Evolutionary conservation across 1,140 invertebrate species (phyloP).

Genomic region (Frieseomelitta varia): DNA sequence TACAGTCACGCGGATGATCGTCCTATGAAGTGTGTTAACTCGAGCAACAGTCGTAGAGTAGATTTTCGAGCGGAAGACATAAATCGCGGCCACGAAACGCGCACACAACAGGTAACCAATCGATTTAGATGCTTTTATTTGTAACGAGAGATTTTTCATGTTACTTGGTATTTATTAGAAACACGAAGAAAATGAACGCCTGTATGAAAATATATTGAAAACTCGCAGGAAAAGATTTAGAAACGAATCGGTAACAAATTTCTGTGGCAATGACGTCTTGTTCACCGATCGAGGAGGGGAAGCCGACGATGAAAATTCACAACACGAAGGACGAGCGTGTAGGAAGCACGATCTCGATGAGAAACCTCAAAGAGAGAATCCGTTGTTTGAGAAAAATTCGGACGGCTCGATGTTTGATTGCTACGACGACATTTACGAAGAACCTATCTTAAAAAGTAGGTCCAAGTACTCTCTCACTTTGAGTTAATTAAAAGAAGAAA

Average conservation of each 20-base stretch:
- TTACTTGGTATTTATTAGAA: background rate
- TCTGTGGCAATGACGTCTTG: background rate
- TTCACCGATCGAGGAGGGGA: conserved; percentile 24
- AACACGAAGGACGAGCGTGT: background rate
- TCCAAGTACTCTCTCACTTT: background rate
- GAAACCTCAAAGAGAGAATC: conserved; percentile 13
- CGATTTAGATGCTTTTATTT: background rate
- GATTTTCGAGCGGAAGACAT: background rate
- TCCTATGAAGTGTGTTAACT: background rate
- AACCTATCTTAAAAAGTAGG: conserved; percentile 36
- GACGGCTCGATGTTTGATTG: conserved; percentile 20
- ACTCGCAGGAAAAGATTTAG: background rate
- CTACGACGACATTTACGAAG: conserved; percentile 8
- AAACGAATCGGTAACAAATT: background rate
- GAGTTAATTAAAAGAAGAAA: too few species aligned
- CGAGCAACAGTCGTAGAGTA: background rate
- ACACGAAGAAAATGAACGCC: background rate
- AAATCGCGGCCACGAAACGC: too few species aligned
- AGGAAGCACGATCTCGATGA: conserved; percentile 6
- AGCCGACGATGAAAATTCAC: conserved; percentile 31
- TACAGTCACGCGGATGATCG: background rate
- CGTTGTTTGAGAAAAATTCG: background rate
- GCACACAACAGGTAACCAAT: background rate
- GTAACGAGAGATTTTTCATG: background rate
- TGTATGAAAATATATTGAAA: background rate